A percentile compares a stretch with the other conserved stretches of the same genome.
phyloP scores from a whole-genome alignment of 1,140 invertebrate species.

The Dreissena polymorpha region DNA sequence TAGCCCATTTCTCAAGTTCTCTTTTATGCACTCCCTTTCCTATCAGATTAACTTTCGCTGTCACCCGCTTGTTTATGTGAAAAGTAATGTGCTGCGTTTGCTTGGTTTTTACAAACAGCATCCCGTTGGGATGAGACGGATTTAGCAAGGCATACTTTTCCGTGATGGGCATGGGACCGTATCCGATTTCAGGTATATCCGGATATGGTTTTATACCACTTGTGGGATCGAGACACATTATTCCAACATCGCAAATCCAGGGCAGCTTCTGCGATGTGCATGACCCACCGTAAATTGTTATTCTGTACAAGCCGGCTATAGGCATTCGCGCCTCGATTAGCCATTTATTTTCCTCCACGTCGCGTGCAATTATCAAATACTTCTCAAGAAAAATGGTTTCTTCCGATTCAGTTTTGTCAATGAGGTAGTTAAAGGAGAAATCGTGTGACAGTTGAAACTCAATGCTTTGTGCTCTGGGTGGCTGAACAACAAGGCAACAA shows the following conservation, averaged over 20 bases:
- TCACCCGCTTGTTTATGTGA: constrained; percentile 12
- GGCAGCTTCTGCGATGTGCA: neutral
- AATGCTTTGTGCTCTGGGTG: neutral
- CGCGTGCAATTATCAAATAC: constrained; percentile 37
- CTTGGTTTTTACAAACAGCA: constrained; percentile 39
- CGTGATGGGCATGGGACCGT: constrained; percentile 43
- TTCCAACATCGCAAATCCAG: constrained; percentile 46
- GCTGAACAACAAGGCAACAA: constrained; percentile 4
- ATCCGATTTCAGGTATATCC: constrained; percentile 42
- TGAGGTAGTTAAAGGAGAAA: constrained; percentile 38
- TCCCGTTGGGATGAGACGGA: constrained; percentile 44
- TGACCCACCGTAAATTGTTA: constrained; percentile 43
- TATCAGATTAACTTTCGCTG: constrained; percentile 21
- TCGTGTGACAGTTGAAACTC: constrained; percentile 47
- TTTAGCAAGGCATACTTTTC: constrained; percentile 26
- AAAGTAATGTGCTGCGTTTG: constrained; percentile 42
- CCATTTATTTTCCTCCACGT: constrained; percentile 20
- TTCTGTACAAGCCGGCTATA: constrained; percentile 32
- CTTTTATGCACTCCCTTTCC: constrained; percentile 5
- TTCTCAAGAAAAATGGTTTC: constrained; percentile 22
- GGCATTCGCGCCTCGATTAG: constrained; percentile 40
- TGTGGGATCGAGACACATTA: constrained; percentile 16
- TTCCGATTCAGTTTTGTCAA: neutral
- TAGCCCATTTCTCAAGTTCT: constrained; percentile 38
- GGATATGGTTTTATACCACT: constrained; percentile 35